Conservation (phyloP, 2,888 invertebrate genomes). For the Mycalesis mineus region DNA sequence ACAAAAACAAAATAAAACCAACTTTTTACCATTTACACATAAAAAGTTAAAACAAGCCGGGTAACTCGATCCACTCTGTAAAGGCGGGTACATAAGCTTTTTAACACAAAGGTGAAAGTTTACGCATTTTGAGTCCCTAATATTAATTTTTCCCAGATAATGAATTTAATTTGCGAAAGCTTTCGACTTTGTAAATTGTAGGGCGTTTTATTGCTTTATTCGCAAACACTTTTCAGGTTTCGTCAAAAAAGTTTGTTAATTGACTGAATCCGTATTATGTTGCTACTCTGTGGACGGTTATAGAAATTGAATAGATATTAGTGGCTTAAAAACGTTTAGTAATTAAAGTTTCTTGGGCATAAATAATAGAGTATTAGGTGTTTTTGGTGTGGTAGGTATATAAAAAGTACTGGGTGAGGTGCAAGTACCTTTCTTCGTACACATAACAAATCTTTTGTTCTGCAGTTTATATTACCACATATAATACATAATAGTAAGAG, state of each 20-base stretch:
- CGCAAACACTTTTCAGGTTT: not conserved
- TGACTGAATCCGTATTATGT: not conserved
- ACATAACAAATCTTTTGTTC: too few species aligned
- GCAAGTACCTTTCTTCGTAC: too few species aligned
- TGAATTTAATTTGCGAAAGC: conserved; percentile 4
- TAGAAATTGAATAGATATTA: not conserved
- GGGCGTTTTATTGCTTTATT: not conserved
- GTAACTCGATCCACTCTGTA: not conserved
- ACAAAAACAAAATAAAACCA: not conserved
- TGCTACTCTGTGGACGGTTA: too few species aligned
- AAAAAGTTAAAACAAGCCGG: not conserved
- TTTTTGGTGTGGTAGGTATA: too few species aligned
- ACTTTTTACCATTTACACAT: not conserved
- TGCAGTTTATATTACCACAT: too few species aligned
- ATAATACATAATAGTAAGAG: too few species aligned
- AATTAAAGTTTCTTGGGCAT: too few species aligned
- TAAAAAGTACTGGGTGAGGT: too few species aligned
- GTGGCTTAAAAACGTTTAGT: too few species aligned
- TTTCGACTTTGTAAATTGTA: not conserved
- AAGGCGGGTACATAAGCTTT: not conserved
- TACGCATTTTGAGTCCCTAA: not conserved
- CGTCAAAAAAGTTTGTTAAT: not conserved
- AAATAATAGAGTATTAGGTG: too few species aligned
- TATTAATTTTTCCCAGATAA: conserved; percentile 3
- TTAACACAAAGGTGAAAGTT: conserved; percentile 5